These are phyloP conservation scores for Coranthus polyacanthus DNA, from an alignment of 2,797 vertebrate genomes.

Conservation along the genomic window DNA sequence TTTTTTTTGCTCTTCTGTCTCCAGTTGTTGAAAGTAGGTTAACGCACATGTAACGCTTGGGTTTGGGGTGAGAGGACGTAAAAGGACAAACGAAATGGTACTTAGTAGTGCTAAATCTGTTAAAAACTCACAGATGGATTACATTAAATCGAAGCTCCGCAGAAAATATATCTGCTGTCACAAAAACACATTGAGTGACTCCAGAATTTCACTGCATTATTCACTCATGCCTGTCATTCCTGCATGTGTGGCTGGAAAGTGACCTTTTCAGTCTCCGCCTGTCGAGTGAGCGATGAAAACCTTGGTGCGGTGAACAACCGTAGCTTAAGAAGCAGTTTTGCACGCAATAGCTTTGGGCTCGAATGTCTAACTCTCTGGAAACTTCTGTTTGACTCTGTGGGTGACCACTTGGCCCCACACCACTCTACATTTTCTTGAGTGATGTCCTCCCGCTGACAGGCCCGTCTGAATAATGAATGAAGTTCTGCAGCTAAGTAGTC, in stretches of 20 bases:
- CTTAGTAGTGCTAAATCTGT: slow-evolving; percentile 5
- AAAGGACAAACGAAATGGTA: no score
- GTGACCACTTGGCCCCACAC: slow-evolving; percentile 47
- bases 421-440: slow-evolving; percentile 58
- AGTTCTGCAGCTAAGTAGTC: slow-evolving; percentile 56
- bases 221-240: slow-evolving; percentile 42
- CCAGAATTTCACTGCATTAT: slow-evolving; percentile 43
- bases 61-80: slow-evolving; percentile 21
- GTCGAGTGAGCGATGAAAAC: slow-evolving; percentile 39
- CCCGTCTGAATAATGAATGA: slow-evolving; percentile 81
- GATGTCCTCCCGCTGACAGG: slow-evolving; percentile 74
- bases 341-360: slow-evolving; percentile 26
- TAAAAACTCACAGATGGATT: slow-evolving; percentile 30
- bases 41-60: slow-evolving; percentile 42
- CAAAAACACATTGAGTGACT: slow-evolving; percentile 28
- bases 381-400: slow-evolving; percentile 47
- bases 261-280: slow-evolving; percentile 56
- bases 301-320: slow-evolving; percentile 15
- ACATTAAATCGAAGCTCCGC: neutral
- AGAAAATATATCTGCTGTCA: slow-evolving; percentile 45
- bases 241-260: slow-evolving; percentile 29
- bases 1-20: slow-evolving; percentile 48
- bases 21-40: slow-evolving; percentile 30
- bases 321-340: slow-evolving; percentile 28
- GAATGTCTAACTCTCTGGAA: slow-evolving; percentile 56